Evolutionary conservation across 2,888 invertebrate species (phyloP).

Genomic region (Glaucopsyche alexis): DNA sequence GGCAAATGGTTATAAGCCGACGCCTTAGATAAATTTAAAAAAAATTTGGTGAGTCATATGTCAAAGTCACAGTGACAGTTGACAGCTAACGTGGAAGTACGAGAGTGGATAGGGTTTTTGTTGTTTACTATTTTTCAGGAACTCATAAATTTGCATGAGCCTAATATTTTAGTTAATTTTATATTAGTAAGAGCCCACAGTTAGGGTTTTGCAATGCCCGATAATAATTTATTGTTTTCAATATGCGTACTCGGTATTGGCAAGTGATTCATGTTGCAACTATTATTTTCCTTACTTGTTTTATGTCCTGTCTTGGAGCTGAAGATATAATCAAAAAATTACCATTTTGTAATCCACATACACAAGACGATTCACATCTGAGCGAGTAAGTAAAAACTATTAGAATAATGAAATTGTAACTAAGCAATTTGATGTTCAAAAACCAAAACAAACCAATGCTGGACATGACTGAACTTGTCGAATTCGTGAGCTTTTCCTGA

Average conservation of each 20-base stretch:
- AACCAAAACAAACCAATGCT: background rate
- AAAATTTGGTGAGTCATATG: too few relatives aligned
- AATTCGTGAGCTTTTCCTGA: constrained; percentile 28
- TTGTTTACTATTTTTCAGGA: constrained; percentile 37
- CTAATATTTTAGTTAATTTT: constrained; percentile 55
- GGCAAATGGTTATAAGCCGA: too few relatives aligned
- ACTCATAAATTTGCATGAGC: constrained; percentile 38
- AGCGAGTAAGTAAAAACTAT: constrained; percentile 60
- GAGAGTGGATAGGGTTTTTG: constrained; percentile 40
- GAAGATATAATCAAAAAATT: constrained; percentile 68
- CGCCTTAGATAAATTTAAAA: too few relatives aligned
- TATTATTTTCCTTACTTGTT: constrained; percentile 59
- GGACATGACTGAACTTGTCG: constrained; percentile 31
- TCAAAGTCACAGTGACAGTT: constrained; percentile 34
- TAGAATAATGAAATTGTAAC: background rate
- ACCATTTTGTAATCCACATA: constrained; percentile 71
- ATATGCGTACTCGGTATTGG: constrained; percentile 75
- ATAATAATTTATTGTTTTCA: constrained; percentile 62
- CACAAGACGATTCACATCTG: constrained; percentile 51
- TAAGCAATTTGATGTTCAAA: background rate
- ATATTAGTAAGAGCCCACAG: constrained; percentile 52
- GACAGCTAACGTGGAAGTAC: constrained; percentile 50
- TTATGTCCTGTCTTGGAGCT: constrained; percentile 60
- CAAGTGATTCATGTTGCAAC: constrained; percentile 63
- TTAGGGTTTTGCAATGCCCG: constrained; percentile 62